These are phyloP conservation scores for Melanotaenia nigrans DNA, from an alignment of 2,797 vertebrate genomes.

Conservation along the genomic window DNA sequence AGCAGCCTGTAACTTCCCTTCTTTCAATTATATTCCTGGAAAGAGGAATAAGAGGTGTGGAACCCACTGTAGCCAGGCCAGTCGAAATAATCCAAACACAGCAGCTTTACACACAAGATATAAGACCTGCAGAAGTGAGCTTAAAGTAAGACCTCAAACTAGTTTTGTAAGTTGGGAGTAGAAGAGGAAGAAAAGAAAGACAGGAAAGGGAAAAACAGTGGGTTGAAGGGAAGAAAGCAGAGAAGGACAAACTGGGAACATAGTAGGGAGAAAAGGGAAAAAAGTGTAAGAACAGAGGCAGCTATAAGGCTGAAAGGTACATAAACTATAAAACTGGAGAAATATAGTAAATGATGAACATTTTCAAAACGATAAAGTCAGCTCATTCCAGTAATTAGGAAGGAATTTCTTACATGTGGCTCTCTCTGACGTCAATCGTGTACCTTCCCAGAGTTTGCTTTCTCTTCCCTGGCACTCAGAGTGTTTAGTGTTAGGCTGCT, in stretches of 20 bases:
- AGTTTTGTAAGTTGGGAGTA: slow-evolving; percentile 14
- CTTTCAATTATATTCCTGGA: slow-evolving; percentile 33
- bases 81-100: slow-evolving; percentile 58
- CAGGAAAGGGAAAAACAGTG: slow-evolving; percentile 10
- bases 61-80: slow-evolving; percentile 34
- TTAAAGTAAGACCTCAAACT: slow-evolving; percentile 28
- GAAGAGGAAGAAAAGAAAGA: slow-evolving; percentile 18
- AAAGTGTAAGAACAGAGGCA: slow-evolving; percentile 14
- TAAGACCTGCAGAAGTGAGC: slow-evolving; percentile 12
- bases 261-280: neutral
- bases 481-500: slow-evolving; percentile 77
- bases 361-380: slow-evolving; percentile 75
- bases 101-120: slow-evolving; percentile 20
- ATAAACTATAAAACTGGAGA: slow-evolving; percentile 46
- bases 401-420: slow-evolving; percentile 85
- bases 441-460: slow-evolving; percentile 82
- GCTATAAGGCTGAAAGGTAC: slow-evolving; percentile 16
- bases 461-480: slow-evolving; percentile 68
- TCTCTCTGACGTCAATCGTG: slow-evolving; percentile 86
- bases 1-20: slow-evolving; percentile 4
- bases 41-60: slow-evolving; percentile 44
- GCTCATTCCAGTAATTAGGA: slow-evolving; percentile 82
- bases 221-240: neutral
- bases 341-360: slow-evolving; percentile 50
- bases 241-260: neutral